phyloP scores from a whole-genome alignment of 2,113 vertebrate species.

The Tamias sibiricus region DNA sequence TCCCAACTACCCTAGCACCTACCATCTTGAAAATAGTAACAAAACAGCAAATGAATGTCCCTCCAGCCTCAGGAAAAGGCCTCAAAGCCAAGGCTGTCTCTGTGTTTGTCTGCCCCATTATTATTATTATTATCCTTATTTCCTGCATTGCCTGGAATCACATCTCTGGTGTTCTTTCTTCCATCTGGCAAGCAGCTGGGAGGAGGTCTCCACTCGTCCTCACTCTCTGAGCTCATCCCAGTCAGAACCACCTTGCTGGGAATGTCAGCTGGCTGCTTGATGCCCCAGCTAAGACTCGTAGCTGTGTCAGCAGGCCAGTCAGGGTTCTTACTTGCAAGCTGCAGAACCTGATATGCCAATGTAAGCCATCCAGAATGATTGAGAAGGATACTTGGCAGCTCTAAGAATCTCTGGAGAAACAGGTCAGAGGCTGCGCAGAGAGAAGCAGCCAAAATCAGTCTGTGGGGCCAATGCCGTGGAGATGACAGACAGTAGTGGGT shows the following conservation, averaged over 20 bases:
- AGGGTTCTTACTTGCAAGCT: neutral
- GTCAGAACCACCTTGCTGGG: rapidly evolving
- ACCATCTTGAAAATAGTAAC: neutral
- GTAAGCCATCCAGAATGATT: rapidly evolving
- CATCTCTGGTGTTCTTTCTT: rapidly evolving
- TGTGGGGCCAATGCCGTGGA: rapidly evolving
- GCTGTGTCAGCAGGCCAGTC: rapidly evolving
- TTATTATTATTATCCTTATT: rapidly evolving
- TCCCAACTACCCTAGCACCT: rapidly evolving
- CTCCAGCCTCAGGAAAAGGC: rapidly evolving
- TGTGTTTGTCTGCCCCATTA: rapidly evolving
- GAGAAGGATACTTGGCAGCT: rapidly evolving
- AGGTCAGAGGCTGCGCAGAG: rapidly evolving
- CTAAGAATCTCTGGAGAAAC: neutral
- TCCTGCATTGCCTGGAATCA: rapidly evolving
- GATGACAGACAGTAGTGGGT: too few species aligned
- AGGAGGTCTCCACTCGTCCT: rapidly evolving
- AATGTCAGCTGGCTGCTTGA: rapidly evolving
- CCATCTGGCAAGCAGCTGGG: rapidly evolving
- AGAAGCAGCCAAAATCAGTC: neutral
- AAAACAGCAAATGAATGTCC: neutral
- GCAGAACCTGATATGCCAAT: rapidly evolving
- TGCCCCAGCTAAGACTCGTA: rapidly evolving
- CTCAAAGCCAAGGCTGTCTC: neutral
- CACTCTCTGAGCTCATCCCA: too few species aligned